Percentiles rank a stretch among this genome's conserved stretches.
phyloP scores from a whole-genome alignment of 2,888 invertebrate species.

The Heliconius ethilla region DNA sequence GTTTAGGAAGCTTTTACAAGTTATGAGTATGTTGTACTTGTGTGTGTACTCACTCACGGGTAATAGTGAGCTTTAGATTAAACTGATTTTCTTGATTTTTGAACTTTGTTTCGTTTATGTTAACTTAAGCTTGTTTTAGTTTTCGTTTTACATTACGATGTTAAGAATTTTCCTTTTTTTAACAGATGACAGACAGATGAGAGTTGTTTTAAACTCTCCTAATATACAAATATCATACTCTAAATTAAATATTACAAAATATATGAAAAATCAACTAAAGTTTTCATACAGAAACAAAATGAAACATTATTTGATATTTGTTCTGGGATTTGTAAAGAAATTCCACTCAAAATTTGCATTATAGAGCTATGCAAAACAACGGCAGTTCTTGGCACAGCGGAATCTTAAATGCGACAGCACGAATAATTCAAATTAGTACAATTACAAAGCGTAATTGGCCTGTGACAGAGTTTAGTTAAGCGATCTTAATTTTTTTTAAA shows the following conservation, averaged over 20 bases:
- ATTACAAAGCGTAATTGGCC: constrained; percentile 34
- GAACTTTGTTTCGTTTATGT: not conserved
- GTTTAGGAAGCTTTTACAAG: constrained; percentile 34
- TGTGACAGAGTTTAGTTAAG: constrained; percentile 10
- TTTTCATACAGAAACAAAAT: not conserved
- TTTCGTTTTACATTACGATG: not conserved
- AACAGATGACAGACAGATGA: not conserved
- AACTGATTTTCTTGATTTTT: constrained; percentile 18
- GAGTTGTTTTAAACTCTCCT: not conserved
- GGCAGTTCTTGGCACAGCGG: constrained; percentile 33
- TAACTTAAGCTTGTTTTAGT: not conserved
- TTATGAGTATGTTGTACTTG: constrained; percentile 22
- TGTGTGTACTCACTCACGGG: constrained; percentile 26
- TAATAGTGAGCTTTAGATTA: constrained; percentile 32
- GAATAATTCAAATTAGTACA: constrained; percentile 39
- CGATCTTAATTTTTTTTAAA: not conserved
- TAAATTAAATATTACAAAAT: not conserved
- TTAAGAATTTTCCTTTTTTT: too few species aligned
- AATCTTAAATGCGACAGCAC: constrained; percentile 30
- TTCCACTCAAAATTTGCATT: constrained; percentile 41
- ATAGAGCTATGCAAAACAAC: constrained; percentile 39
- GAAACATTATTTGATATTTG: constrained; percentile 29
- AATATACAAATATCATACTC: not conserved
- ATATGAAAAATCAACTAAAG: not conserved
- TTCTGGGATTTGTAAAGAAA: constrained; percentile 36